Evolutionary conservation across 1,140 invertebrate genomes (phyloP).

Genomic region (Chrysopa pallens): DNA sequence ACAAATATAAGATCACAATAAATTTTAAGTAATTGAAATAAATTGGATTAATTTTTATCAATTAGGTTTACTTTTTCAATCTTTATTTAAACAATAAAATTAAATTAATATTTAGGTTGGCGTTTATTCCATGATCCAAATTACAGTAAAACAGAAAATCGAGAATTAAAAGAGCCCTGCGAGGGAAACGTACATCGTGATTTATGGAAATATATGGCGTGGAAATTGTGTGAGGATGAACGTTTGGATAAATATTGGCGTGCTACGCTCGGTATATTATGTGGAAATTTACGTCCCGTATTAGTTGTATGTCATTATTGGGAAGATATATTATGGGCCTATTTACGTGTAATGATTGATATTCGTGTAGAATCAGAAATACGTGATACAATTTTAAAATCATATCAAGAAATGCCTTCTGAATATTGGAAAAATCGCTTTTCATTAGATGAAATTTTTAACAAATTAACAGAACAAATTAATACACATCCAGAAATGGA

Average conservation of each 20-base stretch:
- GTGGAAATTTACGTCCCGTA: slow-evolving; percentile 63
- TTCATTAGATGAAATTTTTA: slow-evolving; percentile 52
- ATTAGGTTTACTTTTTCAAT: no score
- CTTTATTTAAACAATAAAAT: not conserved
- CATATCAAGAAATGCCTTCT: slow-evolving; percentile 41
- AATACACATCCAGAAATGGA: slow-evolving; percentile 27
- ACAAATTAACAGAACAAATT: slow-evolving; percentile 25
- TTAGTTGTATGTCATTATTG: slow-evolving; percentile 58
- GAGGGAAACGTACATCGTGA: slow-evolving; percentile 76
- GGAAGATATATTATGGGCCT: slow-evolving; percentile 84
- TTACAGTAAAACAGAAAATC: slow-evolving; percentile 24
- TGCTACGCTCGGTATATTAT: slow-evolving; percentile 57
- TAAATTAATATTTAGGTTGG: not conserved
- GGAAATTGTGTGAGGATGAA: slow-evolving; percentile 28
- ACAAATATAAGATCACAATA: no score
- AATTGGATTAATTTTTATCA: no score
- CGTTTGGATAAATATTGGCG: slow-evolving; percentile 39
- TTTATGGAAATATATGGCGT: slow-evolving; percentile 80
- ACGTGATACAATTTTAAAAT: slow-evolving; percentile 26
- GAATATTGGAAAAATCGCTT: slow-evolving; percentile 55
- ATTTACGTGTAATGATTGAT: slow-evolving; percentile 67
- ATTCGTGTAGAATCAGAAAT: slow-evolving; percentile 57
- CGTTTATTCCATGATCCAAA: slow-evolving; percentile 67
- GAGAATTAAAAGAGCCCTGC: slow-evolving; percentile 25
- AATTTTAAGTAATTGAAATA: no score